Base-by-base conservation (phyloP, 2,888 invertebrate genomes). In the Odontocerum albicorne region DNA sequence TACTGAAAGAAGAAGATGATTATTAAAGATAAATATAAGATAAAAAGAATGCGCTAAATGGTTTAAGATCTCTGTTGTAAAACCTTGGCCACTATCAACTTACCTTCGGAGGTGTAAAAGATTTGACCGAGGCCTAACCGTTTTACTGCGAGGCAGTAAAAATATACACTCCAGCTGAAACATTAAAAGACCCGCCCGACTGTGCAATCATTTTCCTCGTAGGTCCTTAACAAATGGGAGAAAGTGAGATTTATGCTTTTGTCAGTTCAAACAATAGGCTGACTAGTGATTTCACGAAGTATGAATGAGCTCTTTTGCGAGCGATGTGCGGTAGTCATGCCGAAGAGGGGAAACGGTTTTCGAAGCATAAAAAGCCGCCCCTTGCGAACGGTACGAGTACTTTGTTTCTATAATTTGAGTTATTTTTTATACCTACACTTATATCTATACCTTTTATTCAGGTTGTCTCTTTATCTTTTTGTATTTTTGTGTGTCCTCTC, bases 161-260 rank as follows among this genome's bases (percentile, higher is more conserved):
- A 47, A 13, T 27, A 27, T 17, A 32, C 19, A 21, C 16, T 36
- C 36, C 13, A 16, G 36, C 21, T 36, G 15, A 21, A 36, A 47
- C 33, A 47, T 47, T 15, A 16, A 44, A 22, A 15, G 6, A 17
- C 17, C 19, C 22, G 21, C 22, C 47, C 47, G 47, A 35, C 51
- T 33, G 20, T 12, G 43, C 43, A 36, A 46, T 56, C 22, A 50
- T 38, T 33, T 33, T 46, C 44, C 36, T 57, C 52, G 57, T 57
- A 33, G 16, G 21, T 31, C 44, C 52, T 57, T 43, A 33, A 27
- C 42, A 49, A 50, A 51, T 27, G 16, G 49, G 55, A 42, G 58
- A 58, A 51, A 58, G 53, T 58, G 46, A 40, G 49, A 50, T 55
- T 40, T 27, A 46, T 40, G 46, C 13, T 2, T 33, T 42, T 42